phyloP scores from a whole-genome alignment of 2,113 vertebrate species.

The Mungos mungo region DNA sequence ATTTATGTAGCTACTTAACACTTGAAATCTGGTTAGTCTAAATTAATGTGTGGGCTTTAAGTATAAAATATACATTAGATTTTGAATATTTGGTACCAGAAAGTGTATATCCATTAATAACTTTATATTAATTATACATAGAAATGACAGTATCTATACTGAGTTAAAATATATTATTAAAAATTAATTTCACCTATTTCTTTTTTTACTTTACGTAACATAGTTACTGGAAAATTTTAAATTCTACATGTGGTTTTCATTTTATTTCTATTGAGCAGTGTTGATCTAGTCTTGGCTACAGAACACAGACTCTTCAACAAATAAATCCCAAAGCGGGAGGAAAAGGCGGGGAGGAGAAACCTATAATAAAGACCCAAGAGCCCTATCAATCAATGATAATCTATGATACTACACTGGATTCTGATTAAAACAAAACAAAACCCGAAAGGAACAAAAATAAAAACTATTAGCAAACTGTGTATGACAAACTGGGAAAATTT shows the following conservation, averaged over 20 bases:
- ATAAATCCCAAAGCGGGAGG: not conserved
- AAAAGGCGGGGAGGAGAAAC: not conserved
- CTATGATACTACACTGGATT: not conserved
- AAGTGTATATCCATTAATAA: not conserved
- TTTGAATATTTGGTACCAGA: not conserved
- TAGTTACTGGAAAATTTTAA: not conserved
- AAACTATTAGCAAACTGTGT: not conserved
- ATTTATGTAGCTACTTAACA: not conserved
- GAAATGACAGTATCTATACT: not conserved
- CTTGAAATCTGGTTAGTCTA: not conserved
- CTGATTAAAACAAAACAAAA: not conserved
- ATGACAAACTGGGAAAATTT: not conserved
- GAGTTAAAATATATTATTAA: not conserved
- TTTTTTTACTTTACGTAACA: slow-evolving; percentile 3
- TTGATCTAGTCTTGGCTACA: not conserved
- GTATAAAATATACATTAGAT: not conserved
- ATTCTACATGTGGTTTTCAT: not conserved
- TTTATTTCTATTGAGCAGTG: not conserved
- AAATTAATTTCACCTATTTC: slow-evolving; percentile 37
- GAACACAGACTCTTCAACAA: not conserved
- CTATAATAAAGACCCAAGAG: not conserved
- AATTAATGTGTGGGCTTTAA: not conserved
- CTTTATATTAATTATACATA: slow-evolving; percentile 5
- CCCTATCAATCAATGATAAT: not conserved
- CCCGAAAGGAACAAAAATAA: not conserved